Conservation (phyloP, 1,140 invertebrate genomes). For the Pentalonia nigronervosa region DNA sequence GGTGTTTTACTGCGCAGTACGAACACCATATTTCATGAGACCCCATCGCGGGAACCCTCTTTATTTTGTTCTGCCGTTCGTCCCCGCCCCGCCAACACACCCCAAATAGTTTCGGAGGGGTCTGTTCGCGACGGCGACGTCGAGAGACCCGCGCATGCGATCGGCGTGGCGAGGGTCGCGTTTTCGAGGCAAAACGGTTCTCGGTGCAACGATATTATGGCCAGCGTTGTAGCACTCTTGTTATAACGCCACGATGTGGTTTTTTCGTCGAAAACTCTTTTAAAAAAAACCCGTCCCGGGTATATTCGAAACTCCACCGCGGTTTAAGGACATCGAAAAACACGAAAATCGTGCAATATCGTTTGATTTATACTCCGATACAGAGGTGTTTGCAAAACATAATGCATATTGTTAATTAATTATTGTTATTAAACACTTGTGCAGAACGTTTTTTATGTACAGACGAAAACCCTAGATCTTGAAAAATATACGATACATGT, state of each 20-base stretch:
- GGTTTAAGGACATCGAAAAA: background rate
- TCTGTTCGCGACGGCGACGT: background rate
- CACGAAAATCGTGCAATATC: background rate
- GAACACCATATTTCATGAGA: background rate
- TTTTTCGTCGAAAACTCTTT: background rate
- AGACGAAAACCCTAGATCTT: background rate
- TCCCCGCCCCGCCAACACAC: background rate
- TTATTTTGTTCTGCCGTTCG: background rate
- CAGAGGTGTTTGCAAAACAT: too few relatives aligned
- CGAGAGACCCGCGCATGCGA: background rate
- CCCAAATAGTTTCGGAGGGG: background rate
- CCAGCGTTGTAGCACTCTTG: too few relatives aligned
- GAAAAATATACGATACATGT: too few relatives aligned
- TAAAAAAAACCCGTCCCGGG: too few relatives aligned
- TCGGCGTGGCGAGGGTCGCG: background rate
- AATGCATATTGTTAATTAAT: too few relatives aligned
- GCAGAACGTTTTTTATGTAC: background rate
- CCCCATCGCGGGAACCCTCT: background rate
- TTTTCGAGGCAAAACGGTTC: background rate
- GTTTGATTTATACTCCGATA: too few relatives aligned
- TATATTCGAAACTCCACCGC: background rate
- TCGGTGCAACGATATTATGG: background rate
- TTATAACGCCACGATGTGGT: background rate
- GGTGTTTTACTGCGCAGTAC: conserved; percentile 8
- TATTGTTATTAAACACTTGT: background rate